A percentile compares a stretch with the other conserved stretches of the same genome.
phyloP scores from a whole-genome alignment of 1,140 invertebrate species.

The Scaptomyza graminum region DNA sequence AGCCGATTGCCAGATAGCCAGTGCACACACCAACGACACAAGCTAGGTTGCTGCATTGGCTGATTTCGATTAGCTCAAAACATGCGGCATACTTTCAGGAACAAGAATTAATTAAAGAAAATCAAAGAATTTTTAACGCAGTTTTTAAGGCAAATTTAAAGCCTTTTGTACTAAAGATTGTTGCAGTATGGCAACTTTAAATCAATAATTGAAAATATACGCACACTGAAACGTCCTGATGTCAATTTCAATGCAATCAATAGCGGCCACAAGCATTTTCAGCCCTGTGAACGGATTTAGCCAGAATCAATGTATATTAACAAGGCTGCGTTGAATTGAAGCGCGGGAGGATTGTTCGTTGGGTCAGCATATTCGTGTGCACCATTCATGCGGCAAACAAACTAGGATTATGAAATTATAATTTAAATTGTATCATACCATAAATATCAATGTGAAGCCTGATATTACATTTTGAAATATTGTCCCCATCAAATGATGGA shows the following conservation, averaged over 20 bases:
- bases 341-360: slow-evolving; percentile 28
- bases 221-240: background rate
- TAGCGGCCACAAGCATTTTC: slow-evolving; percentile 8
- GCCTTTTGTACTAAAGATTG: too few species aligned
- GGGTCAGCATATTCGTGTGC: background rate
- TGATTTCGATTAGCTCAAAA: background rate
- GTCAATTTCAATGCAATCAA: background rate
- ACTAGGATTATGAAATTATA: slow-evolving; percentile 36
- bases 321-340: slow-evolving; percentile 40
- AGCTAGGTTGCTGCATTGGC: background rate
- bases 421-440: slow-evolving; percentile 40
- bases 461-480: slow-evolving; percentile 44
- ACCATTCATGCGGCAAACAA: slow-evolving; percentile 10
- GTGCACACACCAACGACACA: too few species aligned
- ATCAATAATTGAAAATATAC: too few species aligned
- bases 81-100: background rate
- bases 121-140: too few species aligned
- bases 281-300: slow-evolving; percentile 1
- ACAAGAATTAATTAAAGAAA: background rate
- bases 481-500: slow-evolving; percentile 46
- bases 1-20: background rate
- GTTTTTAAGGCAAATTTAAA: too few species aligned
- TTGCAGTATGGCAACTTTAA: too few species aligned
- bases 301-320: slow-evolving; percentile 56
- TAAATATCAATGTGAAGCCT: slow-evolving; percentile 52